Percentiles rank a stretch among this genome's conserved stretches.
Evolutionary conservation across 2,888 invertebrate genomes (phyloP).

Genomic region (Steromphala cineraria): DNA sequence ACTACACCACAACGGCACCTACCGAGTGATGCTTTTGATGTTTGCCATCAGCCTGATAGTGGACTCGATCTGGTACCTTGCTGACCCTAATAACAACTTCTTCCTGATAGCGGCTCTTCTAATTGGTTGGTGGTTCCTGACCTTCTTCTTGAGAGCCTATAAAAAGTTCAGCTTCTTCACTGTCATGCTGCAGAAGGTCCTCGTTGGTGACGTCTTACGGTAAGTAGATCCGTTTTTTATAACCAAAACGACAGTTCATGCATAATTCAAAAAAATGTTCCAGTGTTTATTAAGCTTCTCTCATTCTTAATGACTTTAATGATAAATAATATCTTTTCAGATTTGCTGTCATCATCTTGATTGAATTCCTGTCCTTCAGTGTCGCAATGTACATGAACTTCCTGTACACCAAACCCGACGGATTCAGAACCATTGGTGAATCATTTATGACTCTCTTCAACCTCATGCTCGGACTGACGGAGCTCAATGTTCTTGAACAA

Average conservation of each 20-base stretch:
- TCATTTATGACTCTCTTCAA: constrained; percentile 57
- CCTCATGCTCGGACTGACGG: constrained; percentile 59
- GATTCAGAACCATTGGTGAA: constrained; percentile 42
- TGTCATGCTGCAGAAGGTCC: constrained; percentile 59
- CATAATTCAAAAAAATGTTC: too few species aligned
- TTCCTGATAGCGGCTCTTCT: constrained; percentile 52
- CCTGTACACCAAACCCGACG: constrained; percentile 40
- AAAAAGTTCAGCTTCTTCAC: constrained; percentile 62
- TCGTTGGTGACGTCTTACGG: constrained; percentile 50
- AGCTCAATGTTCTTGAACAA: constrained; percentile 32
- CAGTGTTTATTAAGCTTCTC: too few species aligned
- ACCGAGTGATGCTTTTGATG: constrained; percentile 45
- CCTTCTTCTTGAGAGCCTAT: constrained; percentile 56
- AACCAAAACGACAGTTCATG: too few species aligned
- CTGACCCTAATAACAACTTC: constrained; percentile 35
- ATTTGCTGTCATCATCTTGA: constrained; percentile 50
- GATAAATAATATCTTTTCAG: constrained; percentile 33
- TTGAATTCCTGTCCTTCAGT: constrained; percentile 55
- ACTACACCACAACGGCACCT: constrained; percentile 49
- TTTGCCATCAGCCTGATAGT: constrained; percentile 46
- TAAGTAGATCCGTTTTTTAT: constrained; percentile 26
- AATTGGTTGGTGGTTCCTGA: constrained; percentile 59
- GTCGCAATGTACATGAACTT: constrained; percentile 57
- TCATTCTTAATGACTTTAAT: too few species aligned
- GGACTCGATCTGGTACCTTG: constrained; percentile 41